Evolutionary conservation across 92 coral and sea anemone genomes (phyloP), one percentile per base, ranked within the genome.

Genomic region (Phenganax marumi): DNA sequence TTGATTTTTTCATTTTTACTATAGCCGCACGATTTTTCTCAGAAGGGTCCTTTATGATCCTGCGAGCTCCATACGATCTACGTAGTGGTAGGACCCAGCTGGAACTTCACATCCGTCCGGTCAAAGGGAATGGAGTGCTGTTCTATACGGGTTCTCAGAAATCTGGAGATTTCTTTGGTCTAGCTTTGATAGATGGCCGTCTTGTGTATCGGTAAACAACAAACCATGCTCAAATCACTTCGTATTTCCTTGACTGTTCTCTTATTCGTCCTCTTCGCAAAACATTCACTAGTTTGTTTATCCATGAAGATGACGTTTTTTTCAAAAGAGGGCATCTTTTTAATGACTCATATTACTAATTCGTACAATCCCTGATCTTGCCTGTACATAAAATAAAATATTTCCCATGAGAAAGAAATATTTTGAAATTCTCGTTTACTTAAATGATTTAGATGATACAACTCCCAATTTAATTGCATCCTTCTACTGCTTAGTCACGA

Each of bases 161-260:
- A 4, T 43, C 72, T 12, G 73, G 73, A n/a, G 83, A 78, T 78
- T 78, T 78, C 73, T 33, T 78, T 21, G 83, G 83, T 6, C 83
- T 78, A 0, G 60, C 73, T 61, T 78, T 78, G 22, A 63, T 43
- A 33, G 73, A 78, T 78, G 83, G 83, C 47, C 22, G 43, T 63
- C 71, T 78, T 22, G 25, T 78, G 8, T 78, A 78, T 60, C 71
- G 83, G 83, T 78, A 19, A 49, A 55, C 17, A 69, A 48, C 10
- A 68, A 13, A 23, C 73, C 47, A 68, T 68, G 43, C 43, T 33
- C 43, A 33, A 33, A 33, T 33, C 5, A 33, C 3, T 33, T 5
- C 5, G 0, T 33, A 5, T 33, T 33, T 33, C 43, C 43, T 33
- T 5, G 43, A 33, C 0, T 33, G 43, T 33, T 5, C 43, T 33